Base-by-base conservation (phyloP, 2,888 invertebrate species). In the Plutella xylostella region DNA sequence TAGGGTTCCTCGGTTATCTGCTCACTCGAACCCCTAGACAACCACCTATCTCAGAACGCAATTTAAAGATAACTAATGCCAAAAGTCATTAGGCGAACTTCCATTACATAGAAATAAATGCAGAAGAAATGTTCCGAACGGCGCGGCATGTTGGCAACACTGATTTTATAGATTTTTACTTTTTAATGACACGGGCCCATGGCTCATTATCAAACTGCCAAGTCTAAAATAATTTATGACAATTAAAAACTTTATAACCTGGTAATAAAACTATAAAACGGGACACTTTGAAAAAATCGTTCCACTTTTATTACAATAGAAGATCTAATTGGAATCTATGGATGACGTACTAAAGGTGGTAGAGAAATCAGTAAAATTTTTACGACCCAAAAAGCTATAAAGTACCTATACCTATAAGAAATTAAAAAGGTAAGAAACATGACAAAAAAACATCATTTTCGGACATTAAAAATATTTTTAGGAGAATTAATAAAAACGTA, bases 21-120 rank as follows among this genome's bases (percentile, higher is more conserved):
- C 60, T 40, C 25, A 18, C 18, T 15, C 34, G 31, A 22, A 55
- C 58, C 60, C 65, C 58, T 56, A 64, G 65, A 60, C 65, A 44
- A 44, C 19, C 67, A 72, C 71, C 73, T 78, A 78, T 73, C 75
- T 57, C 58, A 25, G 37, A 31, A 54, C 57, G 72, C 71, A 72
- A 77, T 78, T 74, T 74, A 63, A 66, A 80, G 82, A 82, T 82
- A 80, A 79, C 73, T 78, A 82, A 82, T 82, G 82, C 65, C 50
- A 54, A 49, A 50, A 65, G 74, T 76, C 82, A 77, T 82, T 80
- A 82, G 71, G 61, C 61, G 62, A 58, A 62, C 25, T 39, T 39
- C 11, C 17, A 37, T 15, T 12, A 22, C 5, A 34, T 37, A 37
- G 28, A 37, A 17, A 20, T 19, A 46, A 45, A 65, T 69, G 71